A percentile compares a stretch with the other conserved stretches of the same genome.
phyloP scores from a whole-genome alignment of 2,797 vertebrate species.

The Enteromius afrohamiltoni region DNA sequence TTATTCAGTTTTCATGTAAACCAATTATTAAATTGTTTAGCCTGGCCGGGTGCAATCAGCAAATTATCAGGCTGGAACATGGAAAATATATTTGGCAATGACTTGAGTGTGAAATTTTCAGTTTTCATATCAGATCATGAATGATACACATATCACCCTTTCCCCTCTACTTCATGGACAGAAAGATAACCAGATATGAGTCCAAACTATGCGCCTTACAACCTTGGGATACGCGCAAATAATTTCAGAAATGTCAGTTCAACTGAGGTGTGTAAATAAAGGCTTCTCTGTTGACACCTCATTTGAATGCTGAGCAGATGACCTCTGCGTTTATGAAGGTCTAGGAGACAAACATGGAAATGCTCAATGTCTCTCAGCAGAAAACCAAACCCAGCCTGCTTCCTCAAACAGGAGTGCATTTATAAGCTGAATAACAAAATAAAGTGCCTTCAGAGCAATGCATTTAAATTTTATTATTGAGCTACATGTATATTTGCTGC shows the following conservation, averaged over 20 bases:
- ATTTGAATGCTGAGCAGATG: conserved; percentile 73
- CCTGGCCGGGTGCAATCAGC: background rate
- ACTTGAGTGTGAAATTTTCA: background rate
- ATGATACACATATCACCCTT: background rate
- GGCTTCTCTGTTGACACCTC: conserved; percentile 69
- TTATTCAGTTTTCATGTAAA: background rate
- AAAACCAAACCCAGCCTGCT: background rate
- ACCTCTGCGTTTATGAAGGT: conserved; percentile 67
- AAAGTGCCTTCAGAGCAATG: background rate
- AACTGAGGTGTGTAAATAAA: conserved; percentile 74
- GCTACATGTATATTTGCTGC: background rate
- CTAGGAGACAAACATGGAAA: conserved; percentile 62
- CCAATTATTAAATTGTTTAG: background rate
- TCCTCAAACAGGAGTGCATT: background rate
- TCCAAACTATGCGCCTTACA: conserved; percentile 52
- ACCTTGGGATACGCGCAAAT: conserved; percentile 59
- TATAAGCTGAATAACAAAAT: conserved; percentile 12
- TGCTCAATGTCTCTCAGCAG: conserved; percentile 27
- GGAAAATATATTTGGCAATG: background rate
- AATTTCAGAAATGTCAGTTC: conserved; percentile 67
- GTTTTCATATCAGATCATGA: conserved; percentile 2
- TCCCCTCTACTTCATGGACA: background rate
- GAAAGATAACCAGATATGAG: background rate
- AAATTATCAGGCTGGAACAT: background rate
- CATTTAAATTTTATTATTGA: background rate